Evolutionary conservation across 35 echinoderm and acorn worm genomes (phyloP).

Genomic region (Patiria miniata): DNA sequence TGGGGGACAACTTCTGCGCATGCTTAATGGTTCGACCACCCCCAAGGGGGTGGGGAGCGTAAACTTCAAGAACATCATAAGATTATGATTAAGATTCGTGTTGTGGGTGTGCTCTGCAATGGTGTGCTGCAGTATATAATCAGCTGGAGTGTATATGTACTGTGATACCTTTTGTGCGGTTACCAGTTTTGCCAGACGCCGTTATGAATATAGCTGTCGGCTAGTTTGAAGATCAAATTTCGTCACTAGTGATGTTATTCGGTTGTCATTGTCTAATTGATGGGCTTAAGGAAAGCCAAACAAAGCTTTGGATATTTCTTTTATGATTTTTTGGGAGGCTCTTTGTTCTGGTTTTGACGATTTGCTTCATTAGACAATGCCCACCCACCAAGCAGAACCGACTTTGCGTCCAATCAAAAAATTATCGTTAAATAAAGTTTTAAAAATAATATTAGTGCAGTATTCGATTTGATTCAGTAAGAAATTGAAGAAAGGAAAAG

Average conservation of each 20-base stretch:
- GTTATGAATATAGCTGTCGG: constrained; percentile 24
- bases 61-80: background rate
- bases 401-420: too few relatives aligned
- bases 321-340: background rate
- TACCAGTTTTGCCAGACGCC: background rate
- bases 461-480: too few relatives aligned
- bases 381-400: too few relatives aligned
- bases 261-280: constrained; percentile 22
- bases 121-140: background rate
- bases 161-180: background rate
- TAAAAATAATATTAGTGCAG: too few relatives aligned
- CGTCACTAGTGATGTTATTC: background rate
- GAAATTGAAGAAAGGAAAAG: too few relatives aligned
- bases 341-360: background rate
- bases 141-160: constrained; percentile 1
- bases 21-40: background rate
- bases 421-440: too few relatives aligned
- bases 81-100: background rate
- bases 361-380: too few relatives aligned
- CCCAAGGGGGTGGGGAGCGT: background rate
- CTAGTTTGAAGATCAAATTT: background rate
- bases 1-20: background rate
- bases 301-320: background rate
- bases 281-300: background rate
- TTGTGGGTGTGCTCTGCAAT: background rate